These are phyloP conservation scores for Cephalotes varians DNA, from an alignment of 2,888 invertebrate genomes.

Conservation along the genomic window DNA sequence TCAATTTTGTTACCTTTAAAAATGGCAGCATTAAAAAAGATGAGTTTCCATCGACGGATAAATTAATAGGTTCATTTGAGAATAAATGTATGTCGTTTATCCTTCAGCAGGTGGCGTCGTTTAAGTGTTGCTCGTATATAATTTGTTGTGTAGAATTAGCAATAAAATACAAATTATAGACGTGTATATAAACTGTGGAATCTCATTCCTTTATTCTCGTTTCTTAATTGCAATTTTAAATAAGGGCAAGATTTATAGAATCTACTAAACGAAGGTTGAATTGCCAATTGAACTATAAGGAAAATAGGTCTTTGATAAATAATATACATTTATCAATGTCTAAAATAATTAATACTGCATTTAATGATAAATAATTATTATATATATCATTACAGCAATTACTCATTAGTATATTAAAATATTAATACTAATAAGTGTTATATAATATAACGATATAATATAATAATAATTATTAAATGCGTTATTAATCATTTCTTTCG, in stretches of 20 bases:
- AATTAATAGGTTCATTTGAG: constrained; percentile 10
- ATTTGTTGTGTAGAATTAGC: constrained; percentile 3
- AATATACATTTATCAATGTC: neutral
- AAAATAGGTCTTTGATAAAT: neutral
- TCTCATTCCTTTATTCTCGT: neutral
- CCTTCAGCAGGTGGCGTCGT: neutral
- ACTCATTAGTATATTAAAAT: too few species aligned
- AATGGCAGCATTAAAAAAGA: constrained; percentile 15
- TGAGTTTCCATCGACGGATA: neutral
- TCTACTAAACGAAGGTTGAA: neutral
- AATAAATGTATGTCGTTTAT: neutral
- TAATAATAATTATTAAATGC: neutral
- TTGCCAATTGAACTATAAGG: neutral
- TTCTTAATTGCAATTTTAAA: neutral
- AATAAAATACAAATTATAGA: neutral
- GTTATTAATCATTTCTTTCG: neutral
- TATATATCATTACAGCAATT: too few species aligned
- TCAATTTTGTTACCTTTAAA: constrained; percentile 2
- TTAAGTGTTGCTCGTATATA: neutral
- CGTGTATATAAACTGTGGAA: neutral
- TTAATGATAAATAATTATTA: neutral
- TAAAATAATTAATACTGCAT: neutral
- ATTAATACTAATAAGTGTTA: too few species aligned
- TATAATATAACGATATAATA: neutral
- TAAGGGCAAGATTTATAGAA: neutral